Evolutionary conservation across 64 coral and sea anemone genomes (phyloP).

Genomic region (Montipora efflorescens): DNA sequence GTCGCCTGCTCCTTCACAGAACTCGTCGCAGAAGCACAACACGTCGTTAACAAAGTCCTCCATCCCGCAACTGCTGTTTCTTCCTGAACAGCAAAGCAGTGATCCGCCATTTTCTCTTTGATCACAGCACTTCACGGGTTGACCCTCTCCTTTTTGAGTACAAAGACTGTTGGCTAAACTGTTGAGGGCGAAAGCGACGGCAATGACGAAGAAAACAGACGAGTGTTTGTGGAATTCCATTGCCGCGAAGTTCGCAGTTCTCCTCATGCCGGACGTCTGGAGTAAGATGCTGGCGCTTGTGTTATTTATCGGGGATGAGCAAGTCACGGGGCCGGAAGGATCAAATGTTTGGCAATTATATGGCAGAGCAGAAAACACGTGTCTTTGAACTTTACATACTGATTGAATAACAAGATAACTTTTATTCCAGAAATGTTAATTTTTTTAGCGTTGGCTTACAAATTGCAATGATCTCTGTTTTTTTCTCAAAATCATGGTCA

Average conservation of each 20-base stretch:
- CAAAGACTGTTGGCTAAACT: not conserved
- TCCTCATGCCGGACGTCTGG: conserved; percentile 42
- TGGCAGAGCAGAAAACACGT: not conserved
- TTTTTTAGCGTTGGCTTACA: not conserved
- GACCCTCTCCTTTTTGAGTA: conserved; percentile 23
- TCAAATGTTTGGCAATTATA: conserved; percentile 1
- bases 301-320: conserved; percentile 23
- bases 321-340: conserved; percentile 44
- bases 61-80: conserved; percentile 86
- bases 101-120: conserved; percentile 68
- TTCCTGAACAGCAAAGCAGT: conserved; percentile 72
- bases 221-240: not conserved
- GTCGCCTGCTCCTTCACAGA: conserved; percentile 81
- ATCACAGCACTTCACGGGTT: conserved; percentile 64
- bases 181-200: not conserved
- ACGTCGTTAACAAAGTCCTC: conserved; percentile 47
- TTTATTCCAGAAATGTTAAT: not conserved
- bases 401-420: not conserved
- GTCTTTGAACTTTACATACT: not conserved
- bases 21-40: conserved; percentile 90
- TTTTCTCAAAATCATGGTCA: conserved; percentile 8
- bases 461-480: not conserved
- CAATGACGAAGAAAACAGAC: not conserved
- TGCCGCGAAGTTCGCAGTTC: not conserved
- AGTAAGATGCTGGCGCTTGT: not conserved